Evolutionary conservation across 2,888 invertebrate genomes (phyloP).

Genomic region (Athripsodes cinereus): DNA sequence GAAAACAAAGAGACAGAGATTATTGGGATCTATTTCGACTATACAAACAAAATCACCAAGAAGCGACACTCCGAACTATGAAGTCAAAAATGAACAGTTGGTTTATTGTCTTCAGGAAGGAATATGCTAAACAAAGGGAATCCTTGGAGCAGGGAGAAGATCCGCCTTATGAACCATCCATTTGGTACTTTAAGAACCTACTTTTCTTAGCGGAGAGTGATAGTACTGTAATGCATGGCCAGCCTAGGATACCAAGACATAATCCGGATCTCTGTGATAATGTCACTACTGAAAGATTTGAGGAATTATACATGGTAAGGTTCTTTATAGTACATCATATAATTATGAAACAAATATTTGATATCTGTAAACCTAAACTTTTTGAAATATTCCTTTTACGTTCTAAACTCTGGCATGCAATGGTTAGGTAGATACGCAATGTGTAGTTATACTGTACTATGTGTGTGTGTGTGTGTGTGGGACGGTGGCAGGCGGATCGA

Average conservation of each 20-base stretch:
- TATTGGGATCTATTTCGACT: not conserved
- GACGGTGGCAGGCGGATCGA: too few species aligned
- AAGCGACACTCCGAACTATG: not conserved
- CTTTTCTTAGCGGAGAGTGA: not conserved
- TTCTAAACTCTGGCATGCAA: too few species aligned
- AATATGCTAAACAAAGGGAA: not conserved
- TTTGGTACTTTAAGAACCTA: not conserved
- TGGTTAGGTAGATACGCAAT: too few species aligned
- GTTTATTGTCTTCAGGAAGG: not conserved
- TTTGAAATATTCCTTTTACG: too few species aligned
- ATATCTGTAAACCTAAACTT: too few species aligned
- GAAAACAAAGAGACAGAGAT: not conserved
- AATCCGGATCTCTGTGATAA: not conserved
- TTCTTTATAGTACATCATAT: too few species aligned
- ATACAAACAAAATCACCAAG: not conserved
- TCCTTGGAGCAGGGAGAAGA: not conserved
- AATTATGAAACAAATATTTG: too few species aligned
- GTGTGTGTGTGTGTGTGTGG: too few species aligned
- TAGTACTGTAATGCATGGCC: not conserved
- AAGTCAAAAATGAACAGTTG: not conserved
- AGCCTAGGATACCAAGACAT: not conserved
- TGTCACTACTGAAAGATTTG: not conserved
- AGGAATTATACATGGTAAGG: not conserved
- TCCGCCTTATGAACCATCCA: not conserved
- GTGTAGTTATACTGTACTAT: too few species aligned